Evolutionary conservation across 2,888 invertebrate genomes (phyloP).

Genomic region (Campoplex nolae): DNA sequence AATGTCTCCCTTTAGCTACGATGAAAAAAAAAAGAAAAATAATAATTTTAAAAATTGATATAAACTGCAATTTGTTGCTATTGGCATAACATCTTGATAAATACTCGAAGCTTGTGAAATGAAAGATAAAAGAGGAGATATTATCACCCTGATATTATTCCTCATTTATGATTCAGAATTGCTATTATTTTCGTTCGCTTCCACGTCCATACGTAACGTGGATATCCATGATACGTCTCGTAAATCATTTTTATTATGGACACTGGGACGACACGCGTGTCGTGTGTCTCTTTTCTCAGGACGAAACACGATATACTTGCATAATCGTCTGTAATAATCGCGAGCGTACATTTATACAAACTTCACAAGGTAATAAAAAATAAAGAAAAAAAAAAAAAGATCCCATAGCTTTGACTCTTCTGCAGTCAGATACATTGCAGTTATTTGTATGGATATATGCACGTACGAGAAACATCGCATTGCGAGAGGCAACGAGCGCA

Average conservation of each 20-base stretch:
- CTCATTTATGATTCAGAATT: slow-evolving; percentile 10
- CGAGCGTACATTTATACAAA: slow-evolving; percentile 25
- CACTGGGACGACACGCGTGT: slow-evolving; percentile 35
- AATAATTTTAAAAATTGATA: neutral
- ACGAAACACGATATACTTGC: slow-evolving; percentile 51
- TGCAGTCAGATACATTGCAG: slow-evolving; percentile 18
- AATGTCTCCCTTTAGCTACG: neutral
- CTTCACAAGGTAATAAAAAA: slow-evolving; percentile 25
- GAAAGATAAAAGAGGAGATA: slow-evolving; percentile 9
- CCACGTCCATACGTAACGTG: neutral
- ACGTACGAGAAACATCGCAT: slow-evolving; percentile 22
- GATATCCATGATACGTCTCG: slow-evolving; percentile 40
- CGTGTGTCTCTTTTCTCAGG: slow-evolving; percentile 44
- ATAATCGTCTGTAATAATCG: slow-evolving; percentile 55
- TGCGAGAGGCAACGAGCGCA: slow-evolving; percentile 56
- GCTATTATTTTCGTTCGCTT: neutral
- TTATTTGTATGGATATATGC: slow-evolving; percentile 3
- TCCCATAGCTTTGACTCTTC: slow-evolving; percentile 16
- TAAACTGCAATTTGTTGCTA: neutral
- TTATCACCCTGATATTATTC: slow-evolving; percentile 14
- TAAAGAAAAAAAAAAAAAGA: slow-evolving; percentile 17
- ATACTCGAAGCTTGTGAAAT: neutral
- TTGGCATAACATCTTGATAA: neutral
- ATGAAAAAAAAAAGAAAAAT: neutral
- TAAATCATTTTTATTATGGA: slow-evolving; percentile 52